phyloP scores from a whole-genome alignment of 1,140 invertebrate species.

The Brachionus rotundiformis region DNA sequence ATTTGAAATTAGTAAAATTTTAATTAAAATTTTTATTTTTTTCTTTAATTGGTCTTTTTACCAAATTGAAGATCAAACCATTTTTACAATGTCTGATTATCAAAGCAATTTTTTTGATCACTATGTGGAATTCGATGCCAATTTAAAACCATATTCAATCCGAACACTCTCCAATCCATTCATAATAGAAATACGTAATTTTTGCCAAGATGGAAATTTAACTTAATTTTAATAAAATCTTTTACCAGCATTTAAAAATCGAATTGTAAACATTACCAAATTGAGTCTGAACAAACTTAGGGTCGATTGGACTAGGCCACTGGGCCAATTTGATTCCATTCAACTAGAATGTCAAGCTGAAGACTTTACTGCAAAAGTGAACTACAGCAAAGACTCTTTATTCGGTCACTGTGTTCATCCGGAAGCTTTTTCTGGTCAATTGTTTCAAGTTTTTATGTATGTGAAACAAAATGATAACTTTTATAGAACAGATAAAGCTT shows the following conservation, averaged over 20 bases:
- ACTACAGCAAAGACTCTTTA: neutral
- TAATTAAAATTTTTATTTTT: neutral
- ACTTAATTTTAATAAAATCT: neutral
- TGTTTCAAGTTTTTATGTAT: neutral
- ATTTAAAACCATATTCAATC: neutral
- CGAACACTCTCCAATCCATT: neutral
- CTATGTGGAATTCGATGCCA: neutral
- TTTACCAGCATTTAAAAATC: neutral
- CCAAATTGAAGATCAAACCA: neutral
- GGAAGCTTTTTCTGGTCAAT: neutral
- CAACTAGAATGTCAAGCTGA: neutral
- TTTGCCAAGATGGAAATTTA: neutral
- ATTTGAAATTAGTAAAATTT: conserved; percentile 5
- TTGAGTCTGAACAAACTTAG: neutral
- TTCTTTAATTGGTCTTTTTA: neutral
- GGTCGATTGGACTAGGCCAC: neutral
- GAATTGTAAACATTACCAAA: neutral
- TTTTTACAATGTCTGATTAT: neutral
- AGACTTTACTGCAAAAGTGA: too few species aligned
- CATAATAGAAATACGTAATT: neutral
- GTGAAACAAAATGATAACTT: neutral
- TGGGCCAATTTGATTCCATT: neutral
- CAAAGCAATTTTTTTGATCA: too few species aligned
- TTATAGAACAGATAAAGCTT: neutral
- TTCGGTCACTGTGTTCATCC: neutral